These are phyloP conservation scores for Proteles cristata DNA, from an alignment of 2,113 vertebrate species.

Conservation along the genomic window DNA sequence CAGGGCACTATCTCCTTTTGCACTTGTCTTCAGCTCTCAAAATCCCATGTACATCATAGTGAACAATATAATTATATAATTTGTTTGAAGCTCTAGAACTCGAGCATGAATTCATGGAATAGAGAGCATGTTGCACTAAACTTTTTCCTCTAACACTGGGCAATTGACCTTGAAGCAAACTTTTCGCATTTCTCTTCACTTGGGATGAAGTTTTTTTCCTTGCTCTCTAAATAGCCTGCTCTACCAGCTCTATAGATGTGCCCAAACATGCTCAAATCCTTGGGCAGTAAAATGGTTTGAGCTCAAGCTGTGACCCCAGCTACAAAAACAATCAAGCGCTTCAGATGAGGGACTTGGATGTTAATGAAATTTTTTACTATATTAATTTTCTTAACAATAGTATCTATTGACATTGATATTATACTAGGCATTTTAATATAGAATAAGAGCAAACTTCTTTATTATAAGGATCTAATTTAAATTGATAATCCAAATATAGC, in stretches of 20 bases:
- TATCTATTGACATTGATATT: neutral
- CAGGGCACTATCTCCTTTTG: neutral
- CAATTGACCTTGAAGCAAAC: conserved; percentile 22
- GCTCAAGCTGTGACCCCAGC: conserved; percentile 9
- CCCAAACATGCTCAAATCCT: conserved; percentile 18
- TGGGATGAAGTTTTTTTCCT: neutral
- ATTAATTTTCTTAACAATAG: conserved; percentile 22
- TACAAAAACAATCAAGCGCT: conserved; percentile 38
- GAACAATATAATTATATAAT: conserved; percentile 19
- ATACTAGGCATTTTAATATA: neutral
- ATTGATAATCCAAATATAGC: conserved; percentile 8
- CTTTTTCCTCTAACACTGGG: conserved; percentile 25
- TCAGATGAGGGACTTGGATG: neutral
- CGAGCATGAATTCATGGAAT: neutral
- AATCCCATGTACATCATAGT: neutral
- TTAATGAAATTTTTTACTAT: conserved; percentile 41
- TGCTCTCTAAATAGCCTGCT: conserved; percentile 44
- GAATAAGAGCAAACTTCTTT: conserved; percentile 34
- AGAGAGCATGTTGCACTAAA: neutral
- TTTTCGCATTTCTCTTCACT: conserved; percentile 29
- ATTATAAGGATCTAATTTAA: conserved; percentile 43
- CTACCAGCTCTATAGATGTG: conserved; percentile 25
- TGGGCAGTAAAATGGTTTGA: conserved; percentile 36
- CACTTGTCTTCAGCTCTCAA: neutral
- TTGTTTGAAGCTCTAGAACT: conserved; percentile 8